A percentile compares a stretch with the other conserved stretches of the same genome.
Conservation (phyloP, 2,797 vertebrate genomes). For the Crenichthys baileyi region DNA sequence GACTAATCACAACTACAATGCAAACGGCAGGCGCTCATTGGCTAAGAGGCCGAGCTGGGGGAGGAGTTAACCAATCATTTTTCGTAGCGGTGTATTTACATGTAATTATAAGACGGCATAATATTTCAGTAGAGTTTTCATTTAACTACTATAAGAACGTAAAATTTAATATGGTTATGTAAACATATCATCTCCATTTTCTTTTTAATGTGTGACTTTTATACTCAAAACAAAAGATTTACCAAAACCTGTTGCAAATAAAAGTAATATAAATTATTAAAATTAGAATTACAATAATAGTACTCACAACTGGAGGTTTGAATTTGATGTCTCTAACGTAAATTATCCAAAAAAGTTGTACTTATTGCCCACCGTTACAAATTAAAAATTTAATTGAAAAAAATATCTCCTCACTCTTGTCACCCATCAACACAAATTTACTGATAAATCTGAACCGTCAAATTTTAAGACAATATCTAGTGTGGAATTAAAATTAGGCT, state of each 20-base stretch:
- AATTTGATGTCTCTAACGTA: neutral
- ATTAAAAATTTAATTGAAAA: neutral
- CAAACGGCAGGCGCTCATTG: conserved; percentile 57
- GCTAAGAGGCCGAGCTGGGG: conserved; percentile 24
- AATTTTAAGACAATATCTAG: neutral
- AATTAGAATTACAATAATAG: neutral
- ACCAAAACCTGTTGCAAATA: neutral
- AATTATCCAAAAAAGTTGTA: neutral
- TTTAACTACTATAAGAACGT: neutral
- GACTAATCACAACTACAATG: conserved; percentile 53
- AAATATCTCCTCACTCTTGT: neutral
- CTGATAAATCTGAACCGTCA: neutral
- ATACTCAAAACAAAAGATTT: neutral
- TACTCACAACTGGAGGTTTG: neutral
- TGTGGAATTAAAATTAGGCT: neutral
- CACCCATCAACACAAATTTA: neutral
- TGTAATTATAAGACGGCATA: neutral
- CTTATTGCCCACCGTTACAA: neutral
- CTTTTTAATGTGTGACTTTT: neutral
- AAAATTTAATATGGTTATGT: neutral
- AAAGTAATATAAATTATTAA: neutral
- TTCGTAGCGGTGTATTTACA: conserved; percentile 18
- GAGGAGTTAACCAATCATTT: conserved; percentile 45
- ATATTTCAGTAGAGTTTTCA: neutral
- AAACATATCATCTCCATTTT: neutral